Base-by-base conservation (phyloP, 2,797 vertebrate genomes). In the Streptopelia turtur region DNA sequence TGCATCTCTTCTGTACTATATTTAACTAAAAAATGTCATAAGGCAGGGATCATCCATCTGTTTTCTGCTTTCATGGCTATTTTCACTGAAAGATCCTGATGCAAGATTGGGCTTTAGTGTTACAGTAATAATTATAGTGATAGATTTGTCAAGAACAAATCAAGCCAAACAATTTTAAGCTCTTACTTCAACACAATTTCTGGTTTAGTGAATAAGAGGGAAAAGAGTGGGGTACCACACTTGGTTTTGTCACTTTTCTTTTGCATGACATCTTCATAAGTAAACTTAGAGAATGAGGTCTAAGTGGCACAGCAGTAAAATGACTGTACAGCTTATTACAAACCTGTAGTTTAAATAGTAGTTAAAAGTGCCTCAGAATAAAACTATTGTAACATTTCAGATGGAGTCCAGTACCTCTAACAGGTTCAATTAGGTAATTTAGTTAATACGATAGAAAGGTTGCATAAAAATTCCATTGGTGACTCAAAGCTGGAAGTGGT, bases 181-280 rank as follows among this genome's bases (percentile, higher is more conserved):
- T 37, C 7, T 60, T 71, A 22, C 8, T 83, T 94, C 35, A 55
- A 55, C 20, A 55, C 11, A 76, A 47, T 60, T 77, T 81, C 25
- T 81, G 10, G 4, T 35, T 64, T 69, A 69, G 2, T 43, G 35
- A 7, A 30, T 70, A 39, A 45, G 16, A 65, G 13, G 16, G 49
- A 85, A 69, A 55, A 25, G 5, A 57, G 45, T 74, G 64, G 60
- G 5, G 1, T 22, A 63, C 28, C 9, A 45, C 37, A 24, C 5
- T 18, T 66, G 12, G 1, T 27, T 30, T 37, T 16, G 1, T 64
- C 68, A 3, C 0, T 6, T 63, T 53, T 80, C 5, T 10, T 75
- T 86, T 71, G 50, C 33, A n/a, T 49, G 27, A 1, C 12, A 30
- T 50, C 11, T 35, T 68, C 18, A 37, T 68, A 84, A 43, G 24